Percentiles rank a stretch among this genome's conserved stretches.
Conservation (phyloP, 2,797 vertebrate genomes). For the Cuniculus paca region DNA sequence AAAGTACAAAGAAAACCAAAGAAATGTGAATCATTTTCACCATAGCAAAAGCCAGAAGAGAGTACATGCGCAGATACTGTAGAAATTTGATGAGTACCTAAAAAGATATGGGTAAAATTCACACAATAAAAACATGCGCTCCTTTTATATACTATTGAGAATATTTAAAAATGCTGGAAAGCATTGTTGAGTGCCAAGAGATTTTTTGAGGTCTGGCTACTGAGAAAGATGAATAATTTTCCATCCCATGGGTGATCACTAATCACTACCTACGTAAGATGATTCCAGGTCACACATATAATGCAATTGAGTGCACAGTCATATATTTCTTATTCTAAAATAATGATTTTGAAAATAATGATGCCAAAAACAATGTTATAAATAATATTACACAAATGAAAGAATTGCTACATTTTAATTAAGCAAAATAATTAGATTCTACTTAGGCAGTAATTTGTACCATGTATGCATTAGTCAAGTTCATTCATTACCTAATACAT, state of each 20-base stretch:
- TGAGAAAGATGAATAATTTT: not conserved
- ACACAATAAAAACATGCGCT: not conserved
- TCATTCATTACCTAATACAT: constrained; percentile 41
- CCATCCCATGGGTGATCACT: not conserved
- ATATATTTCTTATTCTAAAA: constrained; percentile 55
- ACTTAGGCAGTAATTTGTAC: constrained; percentile 56
- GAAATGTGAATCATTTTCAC: not conserved
- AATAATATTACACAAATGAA: constrained; percentile 70
- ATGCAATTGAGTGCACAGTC: constrained; percentile 48
- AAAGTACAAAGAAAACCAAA: not conserved
- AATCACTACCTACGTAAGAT: constrained; percentile 10
- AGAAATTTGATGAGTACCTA: not conserved
- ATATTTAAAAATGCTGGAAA: not conserved
- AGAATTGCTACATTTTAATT: constrained; percentile 76
- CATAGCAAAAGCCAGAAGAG: not conserved
- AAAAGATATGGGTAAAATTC: not conserved
- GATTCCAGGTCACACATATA: not conserved
- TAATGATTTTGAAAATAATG: constrained; percentile 65
- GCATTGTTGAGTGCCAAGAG: not conserved
- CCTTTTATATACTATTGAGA: not conserved
- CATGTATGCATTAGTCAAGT: constrained; percentile 60
- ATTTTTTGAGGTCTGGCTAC: not conserved
- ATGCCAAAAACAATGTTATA: constrained; percentile 42
- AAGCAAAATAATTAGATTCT: constrained; percentile 71
- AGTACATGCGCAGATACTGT: not conserved